Percentiles rank a stretch among this genome's conserved stretches.
Conservation (phyloP, 2,113 vertebrate genomes). For the Elgaria multicarinata region DNA sequence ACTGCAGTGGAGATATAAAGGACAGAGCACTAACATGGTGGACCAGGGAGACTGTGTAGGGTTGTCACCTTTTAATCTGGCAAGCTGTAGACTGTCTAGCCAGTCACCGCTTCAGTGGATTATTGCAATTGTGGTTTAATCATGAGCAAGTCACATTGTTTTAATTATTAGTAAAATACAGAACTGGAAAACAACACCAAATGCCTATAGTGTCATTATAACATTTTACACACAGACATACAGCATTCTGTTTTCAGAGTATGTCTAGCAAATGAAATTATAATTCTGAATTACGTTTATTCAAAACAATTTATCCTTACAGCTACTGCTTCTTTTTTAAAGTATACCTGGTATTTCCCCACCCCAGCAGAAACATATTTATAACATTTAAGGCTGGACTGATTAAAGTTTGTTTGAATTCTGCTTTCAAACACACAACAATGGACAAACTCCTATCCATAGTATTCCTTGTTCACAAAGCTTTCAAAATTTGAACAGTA, state of each 20-base stretch:
- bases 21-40: slow-evolving; percentile 53
- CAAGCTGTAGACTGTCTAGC: background rate
- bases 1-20: background rate
- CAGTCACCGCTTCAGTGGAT: background rate
- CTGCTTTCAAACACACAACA: background rate
- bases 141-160: background rate
- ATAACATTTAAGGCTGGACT: background rate
- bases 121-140: background rate
- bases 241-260: background rate
- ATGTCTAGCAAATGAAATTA: background rate
- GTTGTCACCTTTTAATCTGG: background rate
- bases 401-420: background rate
- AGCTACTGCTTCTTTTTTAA: too few species aligned
- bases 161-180: background rate
- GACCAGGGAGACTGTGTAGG: slow-evolving; percentile 33
- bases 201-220: background rate
- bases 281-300: background rate
- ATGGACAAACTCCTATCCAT: too few species aligned
- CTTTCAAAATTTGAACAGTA: background rate
- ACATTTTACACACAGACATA: background rate
- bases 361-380: background rate
- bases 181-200: background rate
- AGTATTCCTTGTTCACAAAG: too few species aligned
- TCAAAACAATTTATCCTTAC: background rate
- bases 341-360: background rate